Conservation (phyloP, 2,797 vertebrate genomes). For the Euphonia xanthogaster region DNA sequence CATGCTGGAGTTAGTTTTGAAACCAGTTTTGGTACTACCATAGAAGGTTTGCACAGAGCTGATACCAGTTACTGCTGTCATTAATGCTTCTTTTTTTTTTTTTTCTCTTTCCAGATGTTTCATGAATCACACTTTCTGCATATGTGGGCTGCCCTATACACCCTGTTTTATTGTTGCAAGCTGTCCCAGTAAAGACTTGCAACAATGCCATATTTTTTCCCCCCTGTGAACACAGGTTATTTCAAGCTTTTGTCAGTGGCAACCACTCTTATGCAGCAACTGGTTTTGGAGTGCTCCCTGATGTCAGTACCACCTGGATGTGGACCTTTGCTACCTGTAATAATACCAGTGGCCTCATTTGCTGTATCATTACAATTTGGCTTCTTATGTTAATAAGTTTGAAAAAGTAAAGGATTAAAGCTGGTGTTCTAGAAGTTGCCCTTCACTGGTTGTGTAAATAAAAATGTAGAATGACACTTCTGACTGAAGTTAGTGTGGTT, state of each 20-base stretch:
- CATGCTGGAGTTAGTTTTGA: not conserved
- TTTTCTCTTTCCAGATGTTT: slow-evolving; percentile 75
- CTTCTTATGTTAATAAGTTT: slow-evolving; percentile 87
- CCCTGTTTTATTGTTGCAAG: slow-evolving; percentile 83
- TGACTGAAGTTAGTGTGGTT: slow-evolving; percentile 83
- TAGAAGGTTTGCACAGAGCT: not conserved
- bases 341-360: slow-evolving; percentile 91
- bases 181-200: slow-evolving; percentile 84
- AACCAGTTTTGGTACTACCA: not conserved
- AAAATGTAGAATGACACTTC: slow-evolving; percentile 84
- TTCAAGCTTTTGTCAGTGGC: slow-evolving; percentile 89
- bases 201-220: slow-evolving; percentile 87
- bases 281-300: slow-evolving; percentile 88
- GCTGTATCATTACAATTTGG: slow-evolving; percentile 91
- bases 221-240: slow-evolving; percentile 87
- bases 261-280: slow-evolving; percentile 87
- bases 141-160: slow-evolving; percentile 80
- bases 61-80: not conserved
- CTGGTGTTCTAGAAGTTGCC: slow-evolving; percentile 90
- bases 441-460: slow-evolving; percentile 85
- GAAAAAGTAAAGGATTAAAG: slow-evolving; percentile 84
- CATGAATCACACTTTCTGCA: slow-evolving; percentile 80
- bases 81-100: slow-evolving; percentile 8
- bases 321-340: slow-evolving; percentile 87
- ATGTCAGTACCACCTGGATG: slow-evolving; percentile 84